Evolutionary conservation across 2,888 invertebrate species (phyloP).

Genomic region (Drosophila koepferae): DNA sequence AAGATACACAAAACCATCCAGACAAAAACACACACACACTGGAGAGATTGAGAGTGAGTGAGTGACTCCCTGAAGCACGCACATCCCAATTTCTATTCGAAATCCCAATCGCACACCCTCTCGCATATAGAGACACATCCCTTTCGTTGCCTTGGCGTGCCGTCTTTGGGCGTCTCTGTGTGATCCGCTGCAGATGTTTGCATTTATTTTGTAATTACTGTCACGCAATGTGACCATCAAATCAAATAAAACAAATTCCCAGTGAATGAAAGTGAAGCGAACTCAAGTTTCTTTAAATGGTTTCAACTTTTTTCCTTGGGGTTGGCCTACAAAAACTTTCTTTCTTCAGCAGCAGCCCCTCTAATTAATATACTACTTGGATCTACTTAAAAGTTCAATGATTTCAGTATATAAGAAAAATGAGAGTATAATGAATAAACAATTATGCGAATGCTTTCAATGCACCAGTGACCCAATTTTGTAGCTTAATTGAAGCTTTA

Average conservation of each 20-base stretch:
- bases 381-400: slow-evolving; percentile 30
- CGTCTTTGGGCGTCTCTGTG: slow-evolving; percentile 51
- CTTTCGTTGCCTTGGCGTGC: slow-evolving; percentile 37
- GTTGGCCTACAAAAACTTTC: slow-evolving; percentile 21
- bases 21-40: slow-evolving; percentile 9
- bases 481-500: background rate
- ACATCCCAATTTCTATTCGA: slow-evolving; percentile 15
- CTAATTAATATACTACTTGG: slow-evolving; percentile 53
- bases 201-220: slow-evolving; percentile 84
- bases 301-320: slow-evolving; percentile 25
- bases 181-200: slow-evolving; percentile 83
- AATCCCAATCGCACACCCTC: background rate
- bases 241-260: slow-evolving; percentile 69
- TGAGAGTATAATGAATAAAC: slow-evolving; percentile 39
- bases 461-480: slow-evolving; percentile 34
- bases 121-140: slow-evolving; percentile 20
- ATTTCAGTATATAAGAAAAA: background rate
- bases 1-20: slow-evolving; percentile 32
- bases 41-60: background rate
- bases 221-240: slow-evolving; percentile 84
- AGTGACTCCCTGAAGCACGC: slow-evolving; percentile 43
- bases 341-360: slow-evolving; percentile 14
- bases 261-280: slow-evolving; percentile 45
- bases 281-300: slow-evolving; percentile 35
- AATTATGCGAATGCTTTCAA: slow-evolving; percentile 24